These are phyloP conservation scores for Pandion haliaetus DNA, from an alignment of 2,113 vertebrate genomes.

Conservation along the genomic window DNA sequence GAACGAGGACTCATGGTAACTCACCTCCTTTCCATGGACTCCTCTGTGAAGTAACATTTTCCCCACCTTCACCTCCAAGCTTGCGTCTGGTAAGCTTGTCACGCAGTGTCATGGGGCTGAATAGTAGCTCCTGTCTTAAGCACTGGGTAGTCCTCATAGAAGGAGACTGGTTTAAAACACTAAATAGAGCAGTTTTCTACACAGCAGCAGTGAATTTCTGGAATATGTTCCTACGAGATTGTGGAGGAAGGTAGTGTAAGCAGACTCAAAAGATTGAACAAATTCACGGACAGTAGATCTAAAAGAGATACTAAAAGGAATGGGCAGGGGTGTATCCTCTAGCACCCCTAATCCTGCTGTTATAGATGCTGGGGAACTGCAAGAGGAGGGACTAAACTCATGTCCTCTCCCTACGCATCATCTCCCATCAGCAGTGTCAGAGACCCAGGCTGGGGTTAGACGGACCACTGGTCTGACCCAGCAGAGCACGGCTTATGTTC, in stretches of 20 bases:
- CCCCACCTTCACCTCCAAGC: background rate
- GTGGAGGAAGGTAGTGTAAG: background rate
- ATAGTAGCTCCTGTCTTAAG: background rate
- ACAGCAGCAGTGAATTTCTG: background rate
- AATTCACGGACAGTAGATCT: background rate
- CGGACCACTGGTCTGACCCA: background rate
- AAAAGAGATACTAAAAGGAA: background rate
- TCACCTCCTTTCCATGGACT: background rate
- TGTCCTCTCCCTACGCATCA: background rate
- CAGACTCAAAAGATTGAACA: background rate
- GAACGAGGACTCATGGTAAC: background rate
- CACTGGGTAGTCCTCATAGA: background rate
- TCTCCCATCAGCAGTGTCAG: background rate
- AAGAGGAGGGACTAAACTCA: background rate
- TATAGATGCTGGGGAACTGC: background rate
- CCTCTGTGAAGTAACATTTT: background rate
- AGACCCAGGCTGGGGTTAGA: background rate
- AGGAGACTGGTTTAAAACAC: background rate
- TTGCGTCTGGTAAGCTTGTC: background rate
- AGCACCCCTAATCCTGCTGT: background rate
- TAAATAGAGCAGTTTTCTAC: background rate
- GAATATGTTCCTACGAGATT: background rate
- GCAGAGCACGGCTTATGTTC: background rate
- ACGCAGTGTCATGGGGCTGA: rapidly evolving
- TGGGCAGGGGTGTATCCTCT: background rate